Base-by-base conservation (phyloP, 2,797 vertebrate species). In the Sebastes nivosus region DNA sequence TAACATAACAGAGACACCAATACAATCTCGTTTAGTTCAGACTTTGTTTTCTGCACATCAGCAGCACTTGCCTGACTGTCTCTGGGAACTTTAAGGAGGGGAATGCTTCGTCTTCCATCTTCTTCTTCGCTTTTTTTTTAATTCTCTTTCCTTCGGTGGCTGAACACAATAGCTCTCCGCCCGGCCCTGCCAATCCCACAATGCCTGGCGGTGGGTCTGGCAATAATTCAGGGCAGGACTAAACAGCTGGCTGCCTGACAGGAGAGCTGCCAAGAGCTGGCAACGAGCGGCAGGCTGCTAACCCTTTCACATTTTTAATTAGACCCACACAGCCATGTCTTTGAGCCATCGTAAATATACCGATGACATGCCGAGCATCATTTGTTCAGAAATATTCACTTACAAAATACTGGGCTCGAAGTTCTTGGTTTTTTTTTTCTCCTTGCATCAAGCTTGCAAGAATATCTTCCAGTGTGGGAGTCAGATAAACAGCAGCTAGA, bases 291-390 rank as follows among this genome's bases (percentile, higher is more conserved):
- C 97, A 96, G 97, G 96, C 97, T 97, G 96, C 97, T 98, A 97
- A 98, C 97, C 97, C 96, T 97, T 98, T 98, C 98, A 98, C 98
- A 97, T 98, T 98, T 98, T 98, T 99, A 99, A 99, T 99, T 99
- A 98, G 98, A 98, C 97, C 97, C 97, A 97, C 97, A 98, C 97
- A 97, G 97, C 97, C 97, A 97, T 97, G 97, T 98, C 97, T 98
- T 97, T 97, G 97, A 98, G 97, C 97, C 97, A 96, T 97, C 97
- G 96, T 98, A 98, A 98, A 98, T 97, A 97, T 96, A 97, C 96
- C 95, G 95, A 97, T 97, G 97, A 97, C 97, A 97, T 88, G 94
- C 94, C 92, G 96, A 96, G 96, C 93, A 95, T 96, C 96, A 96
- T 97, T 97, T 96, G 92, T 95, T 94, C 87, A 92, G 87, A 94